Evolutionary conservation across 2,797 vertebrate species (phyloP).

Genomic region (Lutjanus argentimaculatus): DNA sequence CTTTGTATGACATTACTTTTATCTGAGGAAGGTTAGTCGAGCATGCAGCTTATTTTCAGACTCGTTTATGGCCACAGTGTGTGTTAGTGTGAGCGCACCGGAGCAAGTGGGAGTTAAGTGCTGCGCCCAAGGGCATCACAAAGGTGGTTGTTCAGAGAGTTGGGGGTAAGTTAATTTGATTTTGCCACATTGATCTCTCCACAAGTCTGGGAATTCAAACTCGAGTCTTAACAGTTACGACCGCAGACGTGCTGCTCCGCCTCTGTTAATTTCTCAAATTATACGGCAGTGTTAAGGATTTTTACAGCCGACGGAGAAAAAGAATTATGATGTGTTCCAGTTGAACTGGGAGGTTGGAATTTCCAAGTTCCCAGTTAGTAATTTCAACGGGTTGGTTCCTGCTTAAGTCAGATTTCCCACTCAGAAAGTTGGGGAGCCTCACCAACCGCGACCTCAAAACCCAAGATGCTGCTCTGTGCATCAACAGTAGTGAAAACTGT

Average conservation of each 20-base stretch:
- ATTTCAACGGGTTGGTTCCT: too few relatives aligned
- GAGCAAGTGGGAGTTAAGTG: constrained; percentile 2
- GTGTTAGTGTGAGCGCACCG: not conserved
- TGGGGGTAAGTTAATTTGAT: constrained; percentile 1
- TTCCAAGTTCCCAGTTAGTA: too few relatives aligned
- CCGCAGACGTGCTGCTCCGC: not conserved
- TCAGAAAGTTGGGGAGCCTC: too few relatives aligned
- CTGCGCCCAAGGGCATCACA: not conserved
- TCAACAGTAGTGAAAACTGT: too few relatives aligned
- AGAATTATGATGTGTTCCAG: too few relatives aligned
- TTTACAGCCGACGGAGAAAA: not conserved
- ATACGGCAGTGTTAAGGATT: not conserved
- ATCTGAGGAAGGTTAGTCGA: constrained; percentile 19
- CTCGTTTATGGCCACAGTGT: constrained; percentile 2
- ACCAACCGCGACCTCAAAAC: too few relatives aligned
- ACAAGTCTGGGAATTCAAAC: constrained; percentile 15
- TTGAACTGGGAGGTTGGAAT: too few relatives aligned
- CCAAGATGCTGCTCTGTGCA: too few relatives aligned
- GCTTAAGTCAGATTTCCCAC: too few relatives aligned
- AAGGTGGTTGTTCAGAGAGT: not conserved
- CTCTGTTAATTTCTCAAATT: too few relatives aligned
- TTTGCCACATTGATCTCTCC: not conserved
- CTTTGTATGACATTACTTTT: constrained; percentile 13
- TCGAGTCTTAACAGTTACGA: not conserved
- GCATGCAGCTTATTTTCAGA: constrained; percentile 1